Base-by-base conservation (phyloP, 2,888 invertebrate species). In the Zeuzera pyrina region DNA sequence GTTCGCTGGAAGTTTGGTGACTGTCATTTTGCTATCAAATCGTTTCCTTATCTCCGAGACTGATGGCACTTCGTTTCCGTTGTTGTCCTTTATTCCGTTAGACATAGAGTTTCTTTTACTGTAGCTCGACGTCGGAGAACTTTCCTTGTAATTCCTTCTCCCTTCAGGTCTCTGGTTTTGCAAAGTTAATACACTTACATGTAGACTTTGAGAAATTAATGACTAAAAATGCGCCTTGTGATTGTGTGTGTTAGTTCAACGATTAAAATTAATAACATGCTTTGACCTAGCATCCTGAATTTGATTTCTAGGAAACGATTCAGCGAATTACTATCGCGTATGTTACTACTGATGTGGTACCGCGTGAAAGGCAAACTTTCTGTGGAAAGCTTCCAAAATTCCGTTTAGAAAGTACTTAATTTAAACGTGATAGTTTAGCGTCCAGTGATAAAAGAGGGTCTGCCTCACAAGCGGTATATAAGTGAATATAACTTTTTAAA, bases 41-140 rank as follows among this genome's bases (percentile, higher is more conserved):
- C 81, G 74, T 49, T 85, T 86, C 36, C 87, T 65, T 33, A 87
- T 84, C 46, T 88, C 88, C 1, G 86, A 85, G 3, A 87, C 87
- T 3, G 87, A 84, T 2, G 85, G 81, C 38, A 84, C 73, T 43
- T 84, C 84, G 51, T 87, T 87, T 10, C 87, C 87, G 54, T 88
- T 87, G 41, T 78, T 84, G 54, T 88, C 87, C 45, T 85, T 86
- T 28, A 68, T 57, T 24, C 84, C 84, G 47, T 85, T 79, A 13
- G 61, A 47, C 65, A 73, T 66, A 31, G 72, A 69, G 50, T 51
- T 59, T 31, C 72, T 55, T 55, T 78, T 76, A 56, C 59, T 61
- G 70, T 74, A 76, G 48, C 67, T 55, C 16, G 64, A 45, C 29
- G 66, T 55, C 12, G 79, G 70, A 11, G 79, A 72, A 31, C 50